Conservation (phyloP, 2,888 invertebrate species). For the Lypha dubia region DNA sequence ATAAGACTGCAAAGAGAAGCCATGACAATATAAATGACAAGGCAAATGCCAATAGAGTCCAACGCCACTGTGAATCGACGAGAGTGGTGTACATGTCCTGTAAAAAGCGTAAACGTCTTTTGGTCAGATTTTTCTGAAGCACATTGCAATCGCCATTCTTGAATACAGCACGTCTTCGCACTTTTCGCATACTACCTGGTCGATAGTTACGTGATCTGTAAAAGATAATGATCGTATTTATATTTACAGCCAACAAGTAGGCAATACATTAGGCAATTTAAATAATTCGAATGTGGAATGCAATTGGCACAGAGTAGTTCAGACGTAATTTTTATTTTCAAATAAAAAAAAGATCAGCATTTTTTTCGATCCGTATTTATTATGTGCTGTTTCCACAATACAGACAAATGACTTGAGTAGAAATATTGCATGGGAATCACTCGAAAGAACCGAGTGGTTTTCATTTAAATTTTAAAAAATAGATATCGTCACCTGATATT, state of each 20-base stretch:
- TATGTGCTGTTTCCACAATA: too few relatives aligned
- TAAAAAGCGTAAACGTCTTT: conserved; percentile 89
- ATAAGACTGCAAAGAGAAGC: conserved; percentile 93
- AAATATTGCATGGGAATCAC: too few relatives aligned
- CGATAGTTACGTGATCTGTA: conserved; percentile 88
- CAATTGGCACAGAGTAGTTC: conserved; percentile 44
- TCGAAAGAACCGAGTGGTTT: too few relatives aligned
- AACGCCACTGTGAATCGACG: conserved; percentile 89
- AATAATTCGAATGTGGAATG: neutral
- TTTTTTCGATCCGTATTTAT: too few relatives aligned
- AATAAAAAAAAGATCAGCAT: too few relatives aligned
- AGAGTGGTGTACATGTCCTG: conserved; percentile 90
- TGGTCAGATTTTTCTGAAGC: conserved; percentile 93
- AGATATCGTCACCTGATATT: too few relatives aligned
- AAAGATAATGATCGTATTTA: conserved; percentile 72
- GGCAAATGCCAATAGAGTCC: conserved; percentile 94
- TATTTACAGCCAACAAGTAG: conserved; percentile 56
- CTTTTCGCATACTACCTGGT: conserved; percentile 87
- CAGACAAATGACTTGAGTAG: too few relatives aligned
- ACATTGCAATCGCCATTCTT: conserved; percentile 99
- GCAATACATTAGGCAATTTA: conserved; percentile 5
- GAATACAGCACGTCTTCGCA: conserved; percentile 92
- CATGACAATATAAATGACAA: conserved; percentile 93
- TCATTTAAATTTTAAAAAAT: too few relatives aligned
- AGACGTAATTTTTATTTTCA: neutral